Evolutionary conservation across 2,888 invertebrate species (phyloP), one percentile per base, ranked within the genome.

Genomic region (Xanthia togata): DNA sequence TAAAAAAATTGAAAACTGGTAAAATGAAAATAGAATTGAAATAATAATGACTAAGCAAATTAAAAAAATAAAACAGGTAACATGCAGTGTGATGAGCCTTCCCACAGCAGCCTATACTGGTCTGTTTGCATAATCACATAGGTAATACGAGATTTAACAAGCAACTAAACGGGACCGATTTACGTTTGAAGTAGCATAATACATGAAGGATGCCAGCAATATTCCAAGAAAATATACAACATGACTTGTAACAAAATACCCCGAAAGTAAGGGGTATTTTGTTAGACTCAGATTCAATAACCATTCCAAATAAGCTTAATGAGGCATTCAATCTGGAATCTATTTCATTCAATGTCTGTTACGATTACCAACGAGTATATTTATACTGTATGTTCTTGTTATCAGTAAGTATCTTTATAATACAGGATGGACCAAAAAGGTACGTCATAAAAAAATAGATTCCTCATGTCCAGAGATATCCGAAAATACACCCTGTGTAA

Each of bases 251-350:
- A 67, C 23, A 31, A 81, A 65, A 70, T 70, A 35, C 31, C 14
- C 31, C 8, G 41, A n/a, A 62, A 31, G 23, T 65, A 31, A 23
- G 65, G 23, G 4, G 0, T 31, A 62, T 41, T 65, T 72, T 35
- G 62, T 23, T 55, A 35, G 62, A 64, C 53, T 64, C 59, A n/a
- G 59, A 59, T 78, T 77, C 69, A 74, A 74, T 81, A 73, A 81
- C 26, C 72, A 55, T 62, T 71, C 38, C 64, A 60, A 79, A 80
- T 73, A 55, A 50, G 67, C 70, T 74, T 72, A 77, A 79, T 83
- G 76, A 82, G 67, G 73, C 70, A 67, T 76, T 79, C 86, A 62
- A 64, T 72, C 53, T 69, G 65, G 63, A 69, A 73, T 50, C 62
- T 72, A 76, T 79, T 70, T 63, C 73, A 64, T 82, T 83, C 38